Evolutionary conservation across 2,888 invertebrate species (phyloP).

Genomic region (Masnerella sp.): DNA sequence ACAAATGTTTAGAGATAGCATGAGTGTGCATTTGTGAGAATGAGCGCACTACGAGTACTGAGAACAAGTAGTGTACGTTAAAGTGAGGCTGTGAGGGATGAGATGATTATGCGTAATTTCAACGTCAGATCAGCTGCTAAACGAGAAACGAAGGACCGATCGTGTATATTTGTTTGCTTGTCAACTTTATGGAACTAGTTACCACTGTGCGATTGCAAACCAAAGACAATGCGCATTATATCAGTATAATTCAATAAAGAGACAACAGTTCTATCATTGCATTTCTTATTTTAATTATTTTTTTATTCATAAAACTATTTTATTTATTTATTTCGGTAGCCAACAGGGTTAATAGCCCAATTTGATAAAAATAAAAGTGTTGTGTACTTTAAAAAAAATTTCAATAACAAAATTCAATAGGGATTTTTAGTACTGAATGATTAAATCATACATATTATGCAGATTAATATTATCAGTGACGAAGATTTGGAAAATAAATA

Average conservation of each 20-base stretch:
- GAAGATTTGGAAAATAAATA: too few relatives aligned
- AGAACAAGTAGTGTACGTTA: constrained; percentile 18
- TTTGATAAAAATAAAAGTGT: too few relatives aligned
- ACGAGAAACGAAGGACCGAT: not conserved
- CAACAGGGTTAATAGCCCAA: too few relatives aligned
- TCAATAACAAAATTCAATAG: too few relatives aligned
- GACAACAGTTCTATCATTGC: constrained; percentile 1
- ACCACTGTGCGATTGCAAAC: constrained; percentile 27
- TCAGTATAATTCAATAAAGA: constrained; percentile 46
- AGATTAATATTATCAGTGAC: too few relatives aligned
- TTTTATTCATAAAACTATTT: not conserved
- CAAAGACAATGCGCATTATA: constrained; percentile 53
- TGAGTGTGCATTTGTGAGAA: constrained; percentile 6
- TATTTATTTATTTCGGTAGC: not conserved
- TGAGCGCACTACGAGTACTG: constrained; percentile 9
- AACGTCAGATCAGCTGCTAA: constrained; percentile 9
- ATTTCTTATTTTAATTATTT: constrained; percentile 5
- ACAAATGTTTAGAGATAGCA: not conserved
- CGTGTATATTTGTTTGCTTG: constrained; percentile 34
- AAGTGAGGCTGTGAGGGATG: constrained; percentile 33
- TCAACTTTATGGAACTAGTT: constrained; percentile 12
- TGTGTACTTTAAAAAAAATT: too few relatives aligned
- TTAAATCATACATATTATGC: too few relatives aligned
- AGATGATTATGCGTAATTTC: constrained; percentile 32
- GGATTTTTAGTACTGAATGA: too few relatives aligned